Percentiles rank a stretch among this genome's conserved stretches.
Evolutionary conservation across 35 echinoderm and acorn worm species (phyloP).

Genomic region (Strongylocentrotus purpuratus): DNA sequence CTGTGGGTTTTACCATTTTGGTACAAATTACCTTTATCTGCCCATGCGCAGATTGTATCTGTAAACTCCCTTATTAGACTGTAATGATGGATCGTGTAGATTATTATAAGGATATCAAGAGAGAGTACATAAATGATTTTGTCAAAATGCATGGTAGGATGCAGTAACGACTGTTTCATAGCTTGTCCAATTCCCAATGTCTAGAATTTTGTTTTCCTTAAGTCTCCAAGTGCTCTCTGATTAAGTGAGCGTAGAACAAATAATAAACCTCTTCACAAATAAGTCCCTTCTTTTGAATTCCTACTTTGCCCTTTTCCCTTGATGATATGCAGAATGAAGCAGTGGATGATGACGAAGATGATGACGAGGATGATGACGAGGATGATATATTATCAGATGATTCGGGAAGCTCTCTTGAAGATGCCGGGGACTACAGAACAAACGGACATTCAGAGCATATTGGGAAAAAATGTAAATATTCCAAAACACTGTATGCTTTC

Average conservation of each 20-base stretch:
- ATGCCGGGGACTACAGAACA: background rate
- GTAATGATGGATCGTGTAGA: too few species aligned
- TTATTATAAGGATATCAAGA: too few species aligned
- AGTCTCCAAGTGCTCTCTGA: background rate
- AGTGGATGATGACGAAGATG: background rate
- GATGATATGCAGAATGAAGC: background rate
- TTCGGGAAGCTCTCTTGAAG: slow-evolving; percentile 12
- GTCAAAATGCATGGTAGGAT: too few species aligned
- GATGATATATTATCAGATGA: slow-evolving; percentile 28
- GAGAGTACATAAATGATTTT: too few species aligned
- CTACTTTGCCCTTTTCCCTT: background rate
- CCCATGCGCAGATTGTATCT: too few species aligned
- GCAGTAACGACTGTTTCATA: too few species aligned
- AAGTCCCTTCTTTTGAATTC: background rate
- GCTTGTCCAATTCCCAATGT: background rate
- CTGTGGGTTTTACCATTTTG: too few species aligned
- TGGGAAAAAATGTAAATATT: too few species aligned
- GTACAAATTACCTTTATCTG: too few species aligned
- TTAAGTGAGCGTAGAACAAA: background rate
- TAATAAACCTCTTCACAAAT: background rate
- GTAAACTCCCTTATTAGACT: too few species aligned
- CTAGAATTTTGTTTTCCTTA: background rate
- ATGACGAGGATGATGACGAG: background rate
- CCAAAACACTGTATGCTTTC: too few species aligned
- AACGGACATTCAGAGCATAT: background rate